phyloP scores from a whole-genome alignment of 2,888 invertebrate genomes.

The Sminthurinus aureus region DNA sequence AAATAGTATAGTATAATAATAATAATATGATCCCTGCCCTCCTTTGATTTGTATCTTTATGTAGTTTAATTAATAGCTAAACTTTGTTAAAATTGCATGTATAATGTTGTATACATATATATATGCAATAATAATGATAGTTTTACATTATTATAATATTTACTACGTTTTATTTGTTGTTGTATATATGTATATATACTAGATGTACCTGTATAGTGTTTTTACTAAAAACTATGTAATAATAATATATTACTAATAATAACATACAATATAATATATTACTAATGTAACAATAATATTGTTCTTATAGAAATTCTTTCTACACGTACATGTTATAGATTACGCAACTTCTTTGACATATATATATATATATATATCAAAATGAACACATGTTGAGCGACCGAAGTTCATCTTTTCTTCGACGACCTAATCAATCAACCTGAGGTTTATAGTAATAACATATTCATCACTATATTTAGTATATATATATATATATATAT shows the following conservation, averaged over 20 bases:
- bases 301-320: conserved; percentile 38
- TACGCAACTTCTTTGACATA: conserved; percentile 43
- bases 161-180: conserved; percentile 8
- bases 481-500: no score
- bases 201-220: not conserved
- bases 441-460: conserved; percentile 51
- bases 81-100: conserved; percentile 30
- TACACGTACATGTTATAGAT: conserved; percentile 20
- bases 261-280: conserved; percentile 23
- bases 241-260: no score
- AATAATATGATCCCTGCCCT: conserved; percentile 46
- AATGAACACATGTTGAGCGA: conserved; percentile 61
- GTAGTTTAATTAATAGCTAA: conserved; percentile 35
- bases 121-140: no score
- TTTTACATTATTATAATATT: no score
- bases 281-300: conserved; percentile 21
- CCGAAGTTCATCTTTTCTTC: conserved; percentile 55
- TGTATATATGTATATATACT: conserved; percentile 13
- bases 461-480: conserved; percentile 6
- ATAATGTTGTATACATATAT: no score
- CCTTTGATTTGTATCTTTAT: conserved; percentile 47
- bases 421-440: conserved; percentile 53
- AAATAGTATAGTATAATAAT: conserved; percentile 42
- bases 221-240: not conserved
- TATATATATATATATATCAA: no score